Evolutionary conservation across 1,140 invertebrate species (phyloP), one percentile per base, ranked within the genome.

Genomic region (Tachypleus tridentatus): DNA sequence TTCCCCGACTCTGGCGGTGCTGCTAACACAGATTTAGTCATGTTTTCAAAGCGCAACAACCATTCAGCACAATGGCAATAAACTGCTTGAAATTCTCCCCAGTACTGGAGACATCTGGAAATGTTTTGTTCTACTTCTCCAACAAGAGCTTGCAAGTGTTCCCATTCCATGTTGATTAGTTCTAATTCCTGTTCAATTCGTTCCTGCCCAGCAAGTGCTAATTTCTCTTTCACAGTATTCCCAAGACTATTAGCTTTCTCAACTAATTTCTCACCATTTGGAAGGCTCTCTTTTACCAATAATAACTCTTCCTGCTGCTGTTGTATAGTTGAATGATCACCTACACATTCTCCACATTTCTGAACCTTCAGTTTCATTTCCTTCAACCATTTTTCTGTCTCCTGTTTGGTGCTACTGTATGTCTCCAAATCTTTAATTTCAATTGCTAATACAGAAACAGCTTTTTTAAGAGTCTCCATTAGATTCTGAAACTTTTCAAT

Each of bases 371-470:
- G 82, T 73, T 89, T 85, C 4, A 86, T 85, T 69, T 86, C 87
- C 56, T 88, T 82, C n/a, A 97, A 81, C 88, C 89, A 95, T 68
- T 94, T 91, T 58, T 86, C 84, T 68, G 91, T 86, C 70, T 86
- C 86, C 66, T 87, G 86, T 68, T 88, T 89, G 0, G 85, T 83
- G 70, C 85, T 83, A 72, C 89, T 87, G 75, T 92, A 95, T 68
- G 86, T 83, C 70, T 95, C 91, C 70, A 96, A 91, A 64, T 87
- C 85, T 65, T 85, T 86, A 0, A 94, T 90, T 78, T 94, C 88
- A 52, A 84, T 81, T 74, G 92, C 87, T 50, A 92, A 77, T 70
- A 29, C 47, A 4, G 62, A 63, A 54, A 77, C 72, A 29, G 71
- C 73, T 4, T 71, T 62, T 9, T 68, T 69, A 5, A 78, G 67